Evolutionary conservation across 2,888 invertebrate genomes (phyloP).

Genomic region (Epistrophe grossulariae): DNA sequence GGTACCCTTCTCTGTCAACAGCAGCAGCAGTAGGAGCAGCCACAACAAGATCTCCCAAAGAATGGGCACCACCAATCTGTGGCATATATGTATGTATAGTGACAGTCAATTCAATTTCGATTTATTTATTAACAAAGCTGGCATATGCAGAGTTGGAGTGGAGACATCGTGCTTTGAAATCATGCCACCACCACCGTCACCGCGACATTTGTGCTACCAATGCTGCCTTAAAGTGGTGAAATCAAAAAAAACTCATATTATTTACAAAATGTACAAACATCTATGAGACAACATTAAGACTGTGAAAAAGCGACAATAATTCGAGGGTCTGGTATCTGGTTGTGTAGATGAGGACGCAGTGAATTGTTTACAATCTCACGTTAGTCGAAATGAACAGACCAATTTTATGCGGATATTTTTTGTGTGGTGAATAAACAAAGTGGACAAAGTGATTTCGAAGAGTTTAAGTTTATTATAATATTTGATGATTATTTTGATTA

Average conservation of each 20-base stretch:
- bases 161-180: slow-evolving; percentile 52
- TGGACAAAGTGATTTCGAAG: not conserved
- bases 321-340: slow-evolving; percentile 27
- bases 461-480: not conserved
- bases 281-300: slow-evolving; percentile 34
- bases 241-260: slow-evolving; percentile 55
- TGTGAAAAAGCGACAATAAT: slow-evolving; percentile 21
- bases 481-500: too few relatives aligned
- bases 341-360: slow-evolving; percentile 47
- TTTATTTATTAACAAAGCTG: slow-evolving; percentile 69
- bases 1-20: slow-evolving; percentile 51
- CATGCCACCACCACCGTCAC: slow-evolving; percentile 23
- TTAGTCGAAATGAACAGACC: slow-evolving; percentile 34
- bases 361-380: slow-evolving; percentile 72
- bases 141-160: slow-evolving; percentile 39
- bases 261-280: slow-evolving; percentile 53
- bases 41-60: slow-evolving; percentile 7
- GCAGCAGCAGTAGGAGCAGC: slow-evolving; percentile 24
- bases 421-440: slow-evolving; percentile 16
- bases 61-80: slow-evolving; percentile 54
- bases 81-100: slow-evolving; percentile 14
- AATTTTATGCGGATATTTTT: slow-evolving; percentile 1
- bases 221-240: slow-evolving; percentile 49
- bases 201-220: not conserved
- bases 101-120: slow-evolving; percentile 65